Evolutionary conservation across 2,113 vertebrate genomes (phyloP), one percentile per base, ranked within the genome.

Genomic region (Cyphomyrus discorhynchus): DNA sequence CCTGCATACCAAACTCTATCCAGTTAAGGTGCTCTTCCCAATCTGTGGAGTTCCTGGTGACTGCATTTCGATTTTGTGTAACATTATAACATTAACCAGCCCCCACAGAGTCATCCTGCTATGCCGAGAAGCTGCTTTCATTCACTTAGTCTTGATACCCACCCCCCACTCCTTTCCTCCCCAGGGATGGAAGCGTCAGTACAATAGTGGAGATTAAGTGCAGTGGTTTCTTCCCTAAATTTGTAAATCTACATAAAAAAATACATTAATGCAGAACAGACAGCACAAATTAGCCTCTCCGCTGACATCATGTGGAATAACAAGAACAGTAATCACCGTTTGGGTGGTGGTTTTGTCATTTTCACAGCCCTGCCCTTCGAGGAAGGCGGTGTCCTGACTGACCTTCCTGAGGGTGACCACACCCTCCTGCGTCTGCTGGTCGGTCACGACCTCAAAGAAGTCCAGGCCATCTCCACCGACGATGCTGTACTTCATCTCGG

Each of bases 381-480:
- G 27, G 39, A 66, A 88, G 21, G 42, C 15, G 39, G 21, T 17
- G 17, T 17, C 9, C 27, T 53, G 8, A 85, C 24, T 50, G 35
- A 99, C 98, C 97, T 98, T 98, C 95, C 96, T 97, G 90, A 99
- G 95, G 49, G 96, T 95, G 90, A 99, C 94, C 89, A 98, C 93
- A 58, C 98, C 98, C 89, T 99, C 98, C 92, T 99, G 98, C 0
- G 97, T 97, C 90, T 96, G 95, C 92, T 96, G 95, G 91, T 99
- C 97, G 3, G 97, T 97, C 92, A 91, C 88, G 90, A 98, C 94
- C 8, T 97, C 96, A 91, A 99, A 99, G 96, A 96, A 93, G 90
- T 97, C 97, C 17, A 96, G 95, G 0, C 97, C 97, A 8, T 99
- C 98, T 35, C 97, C 97, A 0, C 97, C 95, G 8, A 94, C 97